phyloP scores from a whole-genome alignment of 2,797 vertebrate genomes.

The Heteromormyrus szaboi region DNA sequence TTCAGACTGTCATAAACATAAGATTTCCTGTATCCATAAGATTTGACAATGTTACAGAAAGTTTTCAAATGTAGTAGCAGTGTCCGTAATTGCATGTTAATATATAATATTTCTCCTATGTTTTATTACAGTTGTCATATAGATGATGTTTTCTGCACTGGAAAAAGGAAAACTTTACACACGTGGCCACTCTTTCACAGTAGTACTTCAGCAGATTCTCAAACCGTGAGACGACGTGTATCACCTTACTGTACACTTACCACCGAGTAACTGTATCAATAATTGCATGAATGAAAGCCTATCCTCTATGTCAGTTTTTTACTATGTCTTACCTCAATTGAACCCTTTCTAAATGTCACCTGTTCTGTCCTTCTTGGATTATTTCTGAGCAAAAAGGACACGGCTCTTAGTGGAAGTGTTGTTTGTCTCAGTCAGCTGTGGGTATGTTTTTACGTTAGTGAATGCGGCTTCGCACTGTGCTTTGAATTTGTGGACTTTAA shows the following conservation, averaged over 20 bases:
- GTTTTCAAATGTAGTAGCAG: neutral
- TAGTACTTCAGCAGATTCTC: conserved; percentile 19
- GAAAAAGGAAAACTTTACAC: conserved; percentile 4
- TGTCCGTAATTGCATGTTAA: neutral
- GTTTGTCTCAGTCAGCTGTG: neutral
- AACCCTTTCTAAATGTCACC: neutral
- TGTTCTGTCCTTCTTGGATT: neutral
- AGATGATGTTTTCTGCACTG: neutral
- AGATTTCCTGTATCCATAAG: neutral
- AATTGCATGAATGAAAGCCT: conserved; percentile 19
- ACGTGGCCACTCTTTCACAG: neutral
- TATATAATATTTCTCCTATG: neutral
- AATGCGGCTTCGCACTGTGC: neutral
- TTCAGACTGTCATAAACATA: neutral
- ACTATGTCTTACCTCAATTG: neutral
- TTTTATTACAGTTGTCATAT: neutral
- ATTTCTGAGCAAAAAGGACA: neutral
- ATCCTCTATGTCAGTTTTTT: conserved; percentile 6
- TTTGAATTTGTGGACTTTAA: neutral
- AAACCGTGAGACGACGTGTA: neutral
- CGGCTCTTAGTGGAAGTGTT: neutral
- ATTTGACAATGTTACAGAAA: neutral
- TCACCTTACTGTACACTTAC: conserved; percentile 13
- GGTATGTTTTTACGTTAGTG: neutral
- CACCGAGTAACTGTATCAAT: conserved; percentile 10